Evolutionary conservation across 1,140 invertebrate genomes (phyloP), one percentile per base, ranked within the genome.

Genomic region (Neodiprion virginianus): DNA sequence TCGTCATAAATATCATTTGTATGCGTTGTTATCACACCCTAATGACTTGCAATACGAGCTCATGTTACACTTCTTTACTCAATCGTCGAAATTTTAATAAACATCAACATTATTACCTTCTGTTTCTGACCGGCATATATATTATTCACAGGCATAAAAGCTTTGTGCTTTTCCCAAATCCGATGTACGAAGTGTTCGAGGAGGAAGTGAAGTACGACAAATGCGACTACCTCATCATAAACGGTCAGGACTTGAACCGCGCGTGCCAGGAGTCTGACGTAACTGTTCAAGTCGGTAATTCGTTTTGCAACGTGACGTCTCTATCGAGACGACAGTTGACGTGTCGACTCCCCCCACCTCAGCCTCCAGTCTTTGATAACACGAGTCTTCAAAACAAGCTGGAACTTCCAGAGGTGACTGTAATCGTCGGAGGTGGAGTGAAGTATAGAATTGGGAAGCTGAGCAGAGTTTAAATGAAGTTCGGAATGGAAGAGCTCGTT

Each of bases 171-270:
- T 99, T 95, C 87, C 97, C 97, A 8, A 96, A 99, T 91, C 98
- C 97, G 0, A 89, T 94, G 71, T 98, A 98, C 85, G 92, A 94
- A 11, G 89, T 92, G 68, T 99, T 99, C 88, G 94, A 96, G 74
- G 96, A 98, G 81, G 94, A 96, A 80, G 92, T 97, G 2, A 98
- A 98, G 83, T 97, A 96, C 88, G 98, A 97, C 87, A 98, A 98
- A 85, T 96, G 95, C 79, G 97, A 99, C 85, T 98, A 98, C 88
- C 88, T 99, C 47, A 98, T 96, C 47, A 98, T 99, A 78, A 98
- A 98, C 87, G 97, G 97, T 11, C 93, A 95, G 75, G 94, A 98
- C 89, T 89, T 99, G 71, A 96, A 98, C 87, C 90, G 95, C 40
- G 97, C 96, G 8, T 95, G 96, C 79, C 95, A 96, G 78, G 96